These are phyloP conservation scores for Aphelocoma coerulescens DNA, from an alignment of 2,113 vertebrate species.

Conservation along the genomic window DNA sequence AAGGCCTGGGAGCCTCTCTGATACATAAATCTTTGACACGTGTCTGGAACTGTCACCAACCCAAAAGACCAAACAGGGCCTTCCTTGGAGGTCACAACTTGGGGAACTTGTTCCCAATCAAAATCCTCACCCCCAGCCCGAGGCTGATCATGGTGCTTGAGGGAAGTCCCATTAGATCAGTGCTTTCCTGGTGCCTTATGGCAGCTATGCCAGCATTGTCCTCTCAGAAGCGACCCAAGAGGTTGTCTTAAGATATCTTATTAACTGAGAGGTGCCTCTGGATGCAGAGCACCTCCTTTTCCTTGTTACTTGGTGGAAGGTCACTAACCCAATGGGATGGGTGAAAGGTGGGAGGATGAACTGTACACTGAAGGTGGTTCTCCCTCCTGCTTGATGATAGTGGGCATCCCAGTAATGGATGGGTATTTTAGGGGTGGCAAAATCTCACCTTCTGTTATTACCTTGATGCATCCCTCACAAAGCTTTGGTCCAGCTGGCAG, in stretches of 20 bases:
- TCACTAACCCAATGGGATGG: neutral
- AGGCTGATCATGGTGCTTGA: neutral
- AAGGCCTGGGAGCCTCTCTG: neutral
- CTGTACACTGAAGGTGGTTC: neutral
- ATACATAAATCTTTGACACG: neutral
- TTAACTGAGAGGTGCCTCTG: neutral
- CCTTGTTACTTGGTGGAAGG: neutral
- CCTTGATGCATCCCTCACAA: neutral
- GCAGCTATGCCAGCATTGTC: neutral
- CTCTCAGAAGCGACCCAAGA: neutral
- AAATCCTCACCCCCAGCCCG: neutral
- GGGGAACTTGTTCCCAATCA: neutral
- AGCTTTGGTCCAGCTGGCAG: neutral
- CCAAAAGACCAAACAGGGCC: neutral
- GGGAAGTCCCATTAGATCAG: neutral
- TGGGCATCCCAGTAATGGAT: neutral
- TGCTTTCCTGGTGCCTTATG: neutral
- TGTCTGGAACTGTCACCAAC: neutral
- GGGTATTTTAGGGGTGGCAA: neutral
- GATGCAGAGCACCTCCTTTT: neutral
- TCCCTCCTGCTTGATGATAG: neutral
- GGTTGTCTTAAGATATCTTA: neutral
- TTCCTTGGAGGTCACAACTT: neutral
- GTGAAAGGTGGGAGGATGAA: neutral
- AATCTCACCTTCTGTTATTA: neutral